These are phyloP conservation scores for Aphelinus atriplicis DNA, from an alignment of 1,140 invertebrate genomes.

Conservation along the genomic window DNA sequence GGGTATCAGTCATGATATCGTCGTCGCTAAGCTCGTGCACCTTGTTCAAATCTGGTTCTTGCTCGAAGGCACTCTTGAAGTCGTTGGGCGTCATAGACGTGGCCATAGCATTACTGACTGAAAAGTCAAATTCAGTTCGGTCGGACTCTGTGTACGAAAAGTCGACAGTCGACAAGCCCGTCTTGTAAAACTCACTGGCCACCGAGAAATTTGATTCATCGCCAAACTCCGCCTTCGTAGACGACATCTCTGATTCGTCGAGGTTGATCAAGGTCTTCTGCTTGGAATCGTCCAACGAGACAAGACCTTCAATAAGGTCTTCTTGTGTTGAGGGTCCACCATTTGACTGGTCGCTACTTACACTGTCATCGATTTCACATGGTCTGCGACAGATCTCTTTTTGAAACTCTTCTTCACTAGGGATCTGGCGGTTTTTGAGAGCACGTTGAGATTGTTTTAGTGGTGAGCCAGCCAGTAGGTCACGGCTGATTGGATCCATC, in stretches of 20 bases:
- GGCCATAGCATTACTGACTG: conserved; percentile 72
- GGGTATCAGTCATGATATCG: conserved; percentile 65
- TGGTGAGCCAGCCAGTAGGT: conserved; percentile 72
- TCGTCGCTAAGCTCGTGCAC: conserved; percentile 71
- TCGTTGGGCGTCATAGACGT: conserved; percentile 76
- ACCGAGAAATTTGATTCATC: conserved; percentile 62
- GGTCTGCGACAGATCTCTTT: conserved; percentile 70
- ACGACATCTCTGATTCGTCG: conserved; percentile 65
- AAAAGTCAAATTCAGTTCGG: conserved; percentile 46
- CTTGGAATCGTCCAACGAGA: conserved; percentile 7
- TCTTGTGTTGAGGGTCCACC: conserved; percentile 55
- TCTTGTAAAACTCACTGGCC: conserved; percentile 49
- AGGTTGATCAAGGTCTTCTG: conserved; percentile 41
- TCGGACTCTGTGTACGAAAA: conserved; percentile 48
- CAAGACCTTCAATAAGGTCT: not conserved
- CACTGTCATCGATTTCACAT: conserved; percentile 68
- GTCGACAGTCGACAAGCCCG: conserved; percentile 49
- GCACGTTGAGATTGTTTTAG: conserved; percentile 64
- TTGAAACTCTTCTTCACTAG: conserved; percentile 72
- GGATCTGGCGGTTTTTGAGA: conserved; percentile 72
- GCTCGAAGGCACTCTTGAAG: conserved; percentile 69
- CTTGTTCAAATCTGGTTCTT: conserved; percentile 72
- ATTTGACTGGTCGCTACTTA: conserved; percentile 60
- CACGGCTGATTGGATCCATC: conserved; percentile 62
- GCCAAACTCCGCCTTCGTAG: conserved; percentile 66